Percentiles rank a stretch among this genome's conserved stretches.
Evolutionary conservation across 2,113 vertebrate genomes (phyloP).

Genomic region (Bubalus kerabau): DNA sequence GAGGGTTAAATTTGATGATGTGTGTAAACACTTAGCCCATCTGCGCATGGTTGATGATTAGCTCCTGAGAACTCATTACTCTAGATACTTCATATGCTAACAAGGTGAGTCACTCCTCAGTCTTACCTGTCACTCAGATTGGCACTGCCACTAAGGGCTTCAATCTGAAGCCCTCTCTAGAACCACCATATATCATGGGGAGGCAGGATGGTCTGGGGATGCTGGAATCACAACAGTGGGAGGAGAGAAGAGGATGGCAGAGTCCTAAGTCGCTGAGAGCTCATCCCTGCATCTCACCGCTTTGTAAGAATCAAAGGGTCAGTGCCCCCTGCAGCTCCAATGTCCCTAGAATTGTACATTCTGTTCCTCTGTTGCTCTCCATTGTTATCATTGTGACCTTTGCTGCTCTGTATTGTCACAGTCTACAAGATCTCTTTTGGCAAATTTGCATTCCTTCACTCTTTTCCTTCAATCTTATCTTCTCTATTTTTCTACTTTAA

Average conservation of each 20-base stretch:
- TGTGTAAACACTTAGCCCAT: neutral
- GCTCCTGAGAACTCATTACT: neutral
- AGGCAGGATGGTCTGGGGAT: neutral
- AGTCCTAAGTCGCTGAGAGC: neutral
- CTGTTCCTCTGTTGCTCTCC: neutral
- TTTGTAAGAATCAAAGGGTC: neutral
- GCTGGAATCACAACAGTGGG: neutral
- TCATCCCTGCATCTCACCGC: neutral
- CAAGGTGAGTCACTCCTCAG: neutral
- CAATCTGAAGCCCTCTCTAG: neutral
- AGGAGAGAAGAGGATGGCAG: neutral
- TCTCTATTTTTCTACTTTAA: neutral
- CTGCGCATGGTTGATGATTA: neutral
- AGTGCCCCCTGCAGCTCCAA: neutral
- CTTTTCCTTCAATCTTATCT: neutral
- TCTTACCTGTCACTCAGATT: neutral
- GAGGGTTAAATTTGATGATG: neutral
- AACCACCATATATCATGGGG: accelerated
- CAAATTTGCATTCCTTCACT: neutral
- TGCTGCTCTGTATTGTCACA: neutral
- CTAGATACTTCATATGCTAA: neutral
- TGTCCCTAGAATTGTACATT: neutral
- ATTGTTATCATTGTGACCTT: neutral
- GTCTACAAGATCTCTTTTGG: neutral
- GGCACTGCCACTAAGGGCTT: neutral